Percentiles rank a stretch among this genome's conserved stretches.
These are phyloP conservation scores for Amazona vittata DNA, from an alignment of 2,113 vertebrate species.

Conservation along the genomic window DNA sequence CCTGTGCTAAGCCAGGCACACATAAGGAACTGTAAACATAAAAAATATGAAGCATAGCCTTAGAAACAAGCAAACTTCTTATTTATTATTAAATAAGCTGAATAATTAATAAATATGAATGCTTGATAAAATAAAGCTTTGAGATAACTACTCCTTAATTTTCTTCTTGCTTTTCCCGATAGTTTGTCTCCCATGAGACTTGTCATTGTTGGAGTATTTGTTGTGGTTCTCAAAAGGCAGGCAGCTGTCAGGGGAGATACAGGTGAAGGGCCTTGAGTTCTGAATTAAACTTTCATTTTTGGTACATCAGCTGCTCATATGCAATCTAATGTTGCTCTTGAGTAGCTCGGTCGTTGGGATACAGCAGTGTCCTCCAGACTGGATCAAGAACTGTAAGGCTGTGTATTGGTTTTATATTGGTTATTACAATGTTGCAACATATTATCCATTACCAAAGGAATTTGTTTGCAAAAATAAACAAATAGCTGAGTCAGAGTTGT, in stretches of 20 bases:
- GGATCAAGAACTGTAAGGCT: fast-evolving
- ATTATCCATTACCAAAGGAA: neutral
- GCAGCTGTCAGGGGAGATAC: neutral
- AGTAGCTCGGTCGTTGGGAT: fast-evolving
- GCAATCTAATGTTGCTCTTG: neutral
- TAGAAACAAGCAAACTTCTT: neutral
- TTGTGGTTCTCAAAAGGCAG: neutral
- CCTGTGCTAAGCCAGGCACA: neutral
- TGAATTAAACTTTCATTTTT: neutral
- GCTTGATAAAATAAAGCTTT: neutral
- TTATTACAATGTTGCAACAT: neutral
- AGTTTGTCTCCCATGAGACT: neutral
- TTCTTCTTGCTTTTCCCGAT: neutral
- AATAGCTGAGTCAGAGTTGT: neutral
- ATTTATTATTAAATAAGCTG: neutral
- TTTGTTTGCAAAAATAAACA: neutral
- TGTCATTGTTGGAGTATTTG: neutral
- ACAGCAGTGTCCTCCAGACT: too few relatives aligned
- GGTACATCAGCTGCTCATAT: neutral
- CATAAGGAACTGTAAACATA: neutral
- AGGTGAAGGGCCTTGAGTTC: neutral
- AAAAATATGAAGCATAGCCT: neutral
- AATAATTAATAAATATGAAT: neutral
- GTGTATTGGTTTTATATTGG: fast-evolving
- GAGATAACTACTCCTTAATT: neutral